phyloP scores from a whole-genome alignment of 2,113 vertebrate species.

The Oryzias celebensis region DNA sequence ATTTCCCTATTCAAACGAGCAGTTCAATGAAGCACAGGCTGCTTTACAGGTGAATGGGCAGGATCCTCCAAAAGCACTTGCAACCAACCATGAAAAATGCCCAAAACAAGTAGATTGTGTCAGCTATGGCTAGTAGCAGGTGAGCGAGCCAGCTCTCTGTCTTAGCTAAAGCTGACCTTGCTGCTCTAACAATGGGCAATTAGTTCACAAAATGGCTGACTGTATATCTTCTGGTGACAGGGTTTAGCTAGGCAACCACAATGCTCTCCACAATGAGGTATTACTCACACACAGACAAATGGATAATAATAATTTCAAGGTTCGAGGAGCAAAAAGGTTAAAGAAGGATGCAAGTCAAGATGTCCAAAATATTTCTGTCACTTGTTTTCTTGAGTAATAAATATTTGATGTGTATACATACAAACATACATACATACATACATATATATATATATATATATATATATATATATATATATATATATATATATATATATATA shows the following conservation, averaged over 20 bases:
- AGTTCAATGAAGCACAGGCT: too few relatives aligned
- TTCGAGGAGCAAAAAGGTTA: conserved; percentile 39
- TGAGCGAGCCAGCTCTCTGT: conserved; percentile 22
- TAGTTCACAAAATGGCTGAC: conserved; percentile 74
- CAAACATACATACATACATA: too few relatives aligned
- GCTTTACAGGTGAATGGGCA: too few relatives aligned
- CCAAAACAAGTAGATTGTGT: conserved; percentile 2
- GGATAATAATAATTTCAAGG: conserved; percentile 65
- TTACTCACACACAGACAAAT: conserved; percentile 69
- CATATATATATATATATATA: too few relatives aligned
- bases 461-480: too few relatives aligned
- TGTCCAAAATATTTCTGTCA: conserved; percentile 10
- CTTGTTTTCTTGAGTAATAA: too few relatives aligned
- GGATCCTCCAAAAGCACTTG: too few relatives aligned
- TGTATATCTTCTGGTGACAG: conserved; percentile 68
- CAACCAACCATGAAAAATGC: too few relatives aligned
- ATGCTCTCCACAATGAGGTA: conserved; percentile 62
- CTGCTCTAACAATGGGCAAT: conserved; percentile 60
- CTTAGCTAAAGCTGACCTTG: conserved; percentile 64
- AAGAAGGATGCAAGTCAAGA: conserved; percentile 36
- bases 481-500: too few relatives aligned
- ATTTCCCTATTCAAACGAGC: too few relatives aligned
- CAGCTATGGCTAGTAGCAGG: conserved; percentile 32
- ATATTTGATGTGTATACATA: too few relatives aligned
- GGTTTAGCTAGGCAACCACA: conserved; percentile 63